Evolutionary conservation across 2,113 vertebrate species (phyloP).

Genomic region (Hyaena hyaena): DNA sequence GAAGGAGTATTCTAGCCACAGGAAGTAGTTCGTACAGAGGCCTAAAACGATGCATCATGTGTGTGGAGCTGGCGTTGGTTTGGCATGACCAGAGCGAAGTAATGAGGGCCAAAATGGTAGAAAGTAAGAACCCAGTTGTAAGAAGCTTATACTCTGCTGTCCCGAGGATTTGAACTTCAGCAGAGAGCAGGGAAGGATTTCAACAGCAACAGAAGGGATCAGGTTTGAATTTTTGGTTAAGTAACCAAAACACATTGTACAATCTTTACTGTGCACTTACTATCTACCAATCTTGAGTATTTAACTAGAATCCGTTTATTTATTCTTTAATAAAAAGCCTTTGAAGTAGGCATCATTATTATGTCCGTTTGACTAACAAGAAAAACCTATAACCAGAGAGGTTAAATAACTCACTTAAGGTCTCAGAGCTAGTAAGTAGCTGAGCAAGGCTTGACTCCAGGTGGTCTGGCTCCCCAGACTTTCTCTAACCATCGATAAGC

Average conservation of each 20-base stretch:
- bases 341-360: background rate
- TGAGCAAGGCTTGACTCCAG: background rate
- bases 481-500: background rate
- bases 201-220: background rate
- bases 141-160: background rate
- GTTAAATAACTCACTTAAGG: background rate
- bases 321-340: background rate
- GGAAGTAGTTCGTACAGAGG: background rate
- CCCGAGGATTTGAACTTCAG: background rate
- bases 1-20: background rate
- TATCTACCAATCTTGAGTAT: background rate
- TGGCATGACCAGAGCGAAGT: background rate
- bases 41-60: background rate
- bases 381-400: background rate
- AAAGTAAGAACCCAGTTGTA: background rate
- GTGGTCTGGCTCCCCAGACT: background rate
- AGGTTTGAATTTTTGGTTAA: background rate
- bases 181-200: slow-evolving; percentile 27
- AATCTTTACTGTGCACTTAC: background rate
- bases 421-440: background rate
- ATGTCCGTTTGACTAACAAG: background rate
- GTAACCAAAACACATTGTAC: background rate
- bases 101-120: background rate
- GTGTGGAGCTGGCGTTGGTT: background rate
- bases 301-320: background rate